Conservation (phyloP, 1,140 invertebrate species). For the Rhyacophila brunnea region DNA sequence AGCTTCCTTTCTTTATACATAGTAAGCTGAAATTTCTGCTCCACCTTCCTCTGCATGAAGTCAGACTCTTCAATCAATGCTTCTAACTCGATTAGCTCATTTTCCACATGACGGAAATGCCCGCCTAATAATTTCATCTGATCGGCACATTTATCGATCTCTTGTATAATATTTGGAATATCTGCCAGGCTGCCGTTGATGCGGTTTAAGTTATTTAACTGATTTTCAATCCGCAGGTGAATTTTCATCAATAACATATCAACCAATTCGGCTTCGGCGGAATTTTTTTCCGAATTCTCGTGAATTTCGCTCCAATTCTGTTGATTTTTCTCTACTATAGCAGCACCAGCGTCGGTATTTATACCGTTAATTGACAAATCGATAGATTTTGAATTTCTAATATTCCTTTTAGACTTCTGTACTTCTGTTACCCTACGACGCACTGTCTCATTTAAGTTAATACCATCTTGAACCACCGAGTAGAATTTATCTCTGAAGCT, state of each 20-base stretch:
- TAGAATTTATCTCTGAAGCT: slow-evolving; percentile 33
- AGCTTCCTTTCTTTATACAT: slow-evolving; percentile 34
- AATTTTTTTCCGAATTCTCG: slow-evolving; percentile 26
- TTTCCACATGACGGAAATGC: slow-evolving; percentile 18
- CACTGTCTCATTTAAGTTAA: slow-evolving; percentile 27
- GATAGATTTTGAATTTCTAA: background rate
- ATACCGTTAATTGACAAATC: background rate
- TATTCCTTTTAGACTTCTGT: slow-evolving; percentile 12
- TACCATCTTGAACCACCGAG: slow-evolving; percentile 33
- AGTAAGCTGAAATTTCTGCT: slow-evolving; percentile 28
- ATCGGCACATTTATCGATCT: slow-evolving; percentile 19
- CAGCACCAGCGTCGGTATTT: slow-evolving; percentile 16
- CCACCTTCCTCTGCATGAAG: slow-evolving; percentile 23
- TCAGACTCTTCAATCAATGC: slow-evolving; percentile 19
- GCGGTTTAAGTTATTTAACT: slow-evolving; percentile 13
- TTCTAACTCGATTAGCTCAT: slow-evolving; percentile 23
- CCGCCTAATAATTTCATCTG: slow-evolving; percentile 7
- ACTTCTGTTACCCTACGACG: slow-evolving; percentile 24
- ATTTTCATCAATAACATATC: slow-evolving; percentile 22
- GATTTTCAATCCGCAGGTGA: slow-evolving; percentile 17
- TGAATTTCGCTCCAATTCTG: slow-evolving; percentile 27
- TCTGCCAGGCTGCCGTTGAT: slow-evolving; percentile 15
- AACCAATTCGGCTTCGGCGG: slow-evolving; percentile 18
- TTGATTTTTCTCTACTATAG: slow-evolving; percentile 27
- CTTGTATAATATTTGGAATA: slow-evolving; percentile 18